Conservation (phyloP, 2,797 vertebrate genomes). For the Trichosurus vulpecula region DNA sequence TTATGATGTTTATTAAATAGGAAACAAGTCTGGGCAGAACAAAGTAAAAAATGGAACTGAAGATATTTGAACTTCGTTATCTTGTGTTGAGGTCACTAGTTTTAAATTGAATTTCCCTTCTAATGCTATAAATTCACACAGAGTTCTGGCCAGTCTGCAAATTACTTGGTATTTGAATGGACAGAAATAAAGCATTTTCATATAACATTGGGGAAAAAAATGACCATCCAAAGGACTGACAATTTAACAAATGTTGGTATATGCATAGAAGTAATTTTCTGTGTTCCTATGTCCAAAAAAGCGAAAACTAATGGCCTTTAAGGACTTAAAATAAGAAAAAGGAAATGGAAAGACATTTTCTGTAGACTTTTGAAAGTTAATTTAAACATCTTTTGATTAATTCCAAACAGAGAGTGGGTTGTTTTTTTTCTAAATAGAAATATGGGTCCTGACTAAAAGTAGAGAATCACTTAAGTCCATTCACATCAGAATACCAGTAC, state of each 20-base stretch:
- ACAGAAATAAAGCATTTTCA: conserved; percentile 34
- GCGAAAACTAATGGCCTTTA: neutral
- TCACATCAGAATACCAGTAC: too few species aligned
- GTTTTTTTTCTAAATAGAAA: too few species aligned
- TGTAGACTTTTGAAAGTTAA: neutral
- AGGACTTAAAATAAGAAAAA: neutral
- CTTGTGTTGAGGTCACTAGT: conserved; percentile 35
- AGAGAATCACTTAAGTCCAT: too few species aligned
- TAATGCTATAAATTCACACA: conserved; percentile 45
- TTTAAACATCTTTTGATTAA: too few species aligned
- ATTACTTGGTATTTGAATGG: conserved; percentile 54
- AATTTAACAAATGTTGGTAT: neutral
- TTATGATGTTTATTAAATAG: neutral
- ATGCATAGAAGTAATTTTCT: neutral
- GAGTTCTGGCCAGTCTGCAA: conserved; percentile 48
- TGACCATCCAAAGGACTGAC: neutral
- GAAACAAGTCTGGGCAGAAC: conserved; percentile 29
- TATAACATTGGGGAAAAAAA: conserved; percentile 31
- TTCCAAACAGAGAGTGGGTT: too few species aligned
- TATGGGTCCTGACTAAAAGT: too few species aligned
- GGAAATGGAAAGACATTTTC: neutral
- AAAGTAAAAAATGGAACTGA: conserved; percentile 40
- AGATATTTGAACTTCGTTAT: conserved; percentile 37
- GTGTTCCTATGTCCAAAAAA: conserved; percentile 4
- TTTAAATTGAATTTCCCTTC: conserved; percentile 71